phyloP scores from a whole-genome alignment of 2,888 invertebrate species.

The Bruchidius siliquastri region DNA sequence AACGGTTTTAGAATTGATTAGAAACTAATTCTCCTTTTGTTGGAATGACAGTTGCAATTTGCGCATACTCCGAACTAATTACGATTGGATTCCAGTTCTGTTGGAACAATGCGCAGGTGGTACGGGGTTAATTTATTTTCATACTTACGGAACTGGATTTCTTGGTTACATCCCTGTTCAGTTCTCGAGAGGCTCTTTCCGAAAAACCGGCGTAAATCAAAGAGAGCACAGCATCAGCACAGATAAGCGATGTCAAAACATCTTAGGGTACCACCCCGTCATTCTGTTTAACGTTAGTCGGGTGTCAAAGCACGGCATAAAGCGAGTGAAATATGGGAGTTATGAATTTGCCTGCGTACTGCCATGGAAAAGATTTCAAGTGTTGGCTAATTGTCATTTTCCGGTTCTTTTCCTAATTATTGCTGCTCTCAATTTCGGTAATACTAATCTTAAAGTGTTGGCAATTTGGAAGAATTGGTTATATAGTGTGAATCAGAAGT shows the following conservation, averaged over 20 bases:
- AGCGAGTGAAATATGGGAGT: neutral
- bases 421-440: neutral
- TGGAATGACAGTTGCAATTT: too few species aligned
- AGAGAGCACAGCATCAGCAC: neutral
- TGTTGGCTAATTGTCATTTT: neutral
- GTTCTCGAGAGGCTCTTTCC: neutral
- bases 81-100: too few species aligned
- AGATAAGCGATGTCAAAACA: neutral
- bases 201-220: neutral
- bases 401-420: neutral
- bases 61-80: too few species aligned
- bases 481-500: too few species aligned
- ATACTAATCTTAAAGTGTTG: too few species aligned
- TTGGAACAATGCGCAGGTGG: too few species aligned
- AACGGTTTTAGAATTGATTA: too few species aligned
- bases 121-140: too few species aligned
- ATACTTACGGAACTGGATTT: neutral
- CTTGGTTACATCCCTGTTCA: neutral
- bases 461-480: too few species aligned
- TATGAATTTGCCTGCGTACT: neutral
- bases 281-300: neutral
- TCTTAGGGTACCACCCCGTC: neutral
- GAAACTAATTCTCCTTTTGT: too few species aligned
- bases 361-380: neutral
- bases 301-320: neutral